Evolutionary conservation across 2,888 invertebrate genomes (phyloP).

Genomic region (Malacosoma neustria): DNA sequence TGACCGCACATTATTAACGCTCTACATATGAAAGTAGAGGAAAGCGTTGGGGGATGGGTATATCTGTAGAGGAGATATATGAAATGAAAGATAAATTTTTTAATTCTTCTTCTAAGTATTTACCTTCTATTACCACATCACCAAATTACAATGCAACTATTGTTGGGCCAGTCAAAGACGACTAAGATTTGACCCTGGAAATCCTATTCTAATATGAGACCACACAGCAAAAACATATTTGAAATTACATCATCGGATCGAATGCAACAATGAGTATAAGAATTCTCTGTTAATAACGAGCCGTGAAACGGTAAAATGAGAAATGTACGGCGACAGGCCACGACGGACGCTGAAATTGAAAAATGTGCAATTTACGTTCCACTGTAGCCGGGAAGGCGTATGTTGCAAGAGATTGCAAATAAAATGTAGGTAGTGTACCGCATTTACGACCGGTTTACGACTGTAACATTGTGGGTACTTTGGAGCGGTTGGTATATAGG

Average conservation of each 20-base stretch:
- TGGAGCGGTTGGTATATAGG: not conserved
- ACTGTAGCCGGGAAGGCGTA: slow-evolving; percentile 33
- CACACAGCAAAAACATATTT: no score
- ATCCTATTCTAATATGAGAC: no score
- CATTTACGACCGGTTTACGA: slow-evolving; percentile 17
- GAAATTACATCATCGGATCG: not conserved
- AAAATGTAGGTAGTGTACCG: slow-evolving; percentile 25
- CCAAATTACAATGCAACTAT: no score
- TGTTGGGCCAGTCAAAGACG: no score
- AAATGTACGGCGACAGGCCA: slow-evolving; percentile 42
- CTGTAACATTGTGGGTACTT: not conserved
- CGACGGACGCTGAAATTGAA: slow-evolving; percentile 47
- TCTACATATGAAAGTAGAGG: no score
- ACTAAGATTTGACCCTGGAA: no score
- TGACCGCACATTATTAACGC: no score
- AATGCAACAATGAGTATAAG: slow-evolving; percentile 45
- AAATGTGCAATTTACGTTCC: slow-evolving; percentile 53
- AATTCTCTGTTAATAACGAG: slow-evolving; percentile 49
- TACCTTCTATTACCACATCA: no score
- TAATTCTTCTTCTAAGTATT: no score
- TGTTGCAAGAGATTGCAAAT: slow-evolving; percentile 37
- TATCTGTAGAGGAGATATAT: no score
- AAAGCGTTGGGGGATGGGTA: no score
- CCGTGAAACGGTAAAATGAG: slow-evolving; percentile 47
- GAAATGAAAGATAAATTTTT: no score